Evolutionary conservation across 1,140 invertebrate species (phyloP).

Genomic region (Hetaerina americana): DNA sequence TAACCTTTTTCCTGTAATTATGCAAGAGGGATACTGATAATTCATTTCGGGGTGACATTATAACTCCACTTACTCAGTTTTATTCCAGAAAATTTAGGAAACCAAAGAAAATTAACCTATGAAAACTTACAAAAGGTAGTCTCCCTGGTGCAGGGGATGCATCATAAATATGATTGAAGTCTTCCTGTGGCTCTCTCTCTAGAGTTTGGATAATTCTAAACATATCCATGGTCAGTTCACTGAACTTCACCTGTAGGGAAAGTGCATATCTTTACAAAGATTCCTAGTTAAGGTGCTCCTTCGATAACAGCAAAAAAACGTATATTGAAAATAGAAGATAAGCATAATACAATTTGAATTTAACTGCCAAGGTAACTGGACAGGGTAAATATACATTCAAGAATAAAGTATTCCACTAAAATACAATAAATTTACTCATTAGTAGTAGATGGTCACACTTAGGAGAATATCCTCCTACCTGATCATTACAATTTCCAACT

Average conservation of each 20-base stretch:
- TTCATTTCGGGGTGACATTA: too few relatives aligned
- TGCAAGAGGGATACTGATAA: too few relatives aligned
- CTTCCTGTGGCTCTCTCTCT: slow-evolving; percentile 80
- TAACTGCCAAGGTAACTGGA: too few relatives aligned
- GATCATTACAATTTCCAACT: slow-evolving; percentile 83
- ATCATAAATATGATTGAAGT: slow-evolving; percentile 68
- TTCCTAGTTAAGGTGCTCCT: too few relatives aligned
- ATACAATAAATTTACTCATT: not conserved
- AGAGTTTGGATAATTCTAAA: slow-evolving; percentile 92
- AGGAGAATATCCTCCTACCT: slow-evolving; percentile 39
- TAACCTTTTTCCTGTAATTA: slow-evolving; percentile 33
- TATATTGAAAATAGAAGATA: too few relatives aligned
- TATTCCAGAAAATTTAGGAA: not conserved
- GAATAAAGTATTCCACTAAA: too few relatives aligned
- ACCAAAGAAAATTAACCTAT: not conserved
- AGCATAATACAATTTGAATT: too few relatives aligned
- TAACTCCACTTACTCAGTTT: not conserved
- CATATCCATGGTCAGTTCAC: slow-evolving; percentile 96
- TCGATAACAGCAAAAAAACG: too few relatives aligned
- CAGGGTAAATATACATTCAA: too few relatives aligned
- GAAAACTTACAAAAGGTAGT: slow-evolving; percentile 30
- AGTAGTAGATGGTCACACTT: not conserved
- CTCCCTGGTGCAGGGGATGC: slow-evolving; percentile 71
- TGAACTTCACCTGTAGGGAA: slow-evolving; percentile 72
- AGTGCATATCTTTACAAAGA: too few relatives aligned